Evolutionary conservation across 2,113 vertebrate species (phyloP).

Genomic region (Ptyas mucosa): DNA sequence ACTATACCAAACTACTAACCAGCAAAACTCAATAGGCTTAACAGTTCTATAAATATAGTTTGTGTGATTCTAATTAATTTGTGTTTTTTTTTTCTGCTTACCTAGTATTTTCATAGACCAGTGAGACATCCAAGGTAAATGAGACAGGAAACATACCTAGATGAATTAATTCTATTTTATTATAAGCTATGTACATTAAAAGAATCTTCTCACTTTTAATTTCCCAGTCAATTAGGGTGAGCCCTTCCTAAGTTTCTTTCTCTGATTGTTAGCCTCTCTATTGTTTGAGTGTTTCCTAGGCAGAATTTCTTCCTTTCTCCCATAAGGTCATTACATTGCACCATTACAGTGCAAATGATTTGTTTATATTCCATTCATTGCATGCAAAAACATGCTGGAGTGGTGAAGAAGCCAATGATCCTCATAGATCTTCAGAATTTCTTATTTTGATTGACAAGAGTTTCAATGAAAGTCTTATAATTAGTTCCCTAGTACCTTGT

Average conservation of each 20-base stretch:
- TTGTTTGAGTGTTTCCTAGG: neutral
- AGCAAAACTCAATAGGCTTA: neutral
- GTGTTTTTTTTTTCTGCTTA: conserved; percentile 14
- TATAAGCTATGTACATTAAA: neutral
- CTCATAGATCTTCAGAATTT: conserved; percentile 47
- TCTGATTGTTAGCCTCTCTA: neutral
- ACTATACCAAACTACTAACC: neutral
- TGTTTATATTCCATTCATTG: conserved; percentile 59
- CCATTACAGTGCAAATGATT: conserved; percentile 48
- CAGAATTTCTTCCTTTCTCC: neutral
- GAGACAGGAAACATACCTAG: neutral
- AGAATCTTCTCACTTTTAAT: neutral
- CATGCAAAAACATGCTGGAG: conserved; percentile 42
- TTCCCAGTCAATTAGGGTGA: neutral
- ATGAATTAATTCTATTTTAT: neutral
- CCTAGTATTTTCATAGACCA: conserved; percentile 62
- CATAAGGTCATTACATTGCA: neutral
- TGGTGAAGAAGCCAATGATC: conserved; percentile 46
- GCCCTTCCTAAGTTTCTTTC: neutral
- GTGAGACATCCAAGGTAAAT: neutral
- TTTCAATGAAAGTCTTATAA: conserved; percentile 65
- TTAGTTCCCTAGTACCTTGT: conserved; percentile 51
- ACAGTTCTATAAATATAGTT: neutral
- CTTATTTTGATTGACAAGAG: conserved; percentile 44
- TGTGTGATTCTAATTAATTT: conserved; percentile 5